Conservation (phyloP, 2,113 vertebrate species). For the Microcebus tavaratra region DNA sequence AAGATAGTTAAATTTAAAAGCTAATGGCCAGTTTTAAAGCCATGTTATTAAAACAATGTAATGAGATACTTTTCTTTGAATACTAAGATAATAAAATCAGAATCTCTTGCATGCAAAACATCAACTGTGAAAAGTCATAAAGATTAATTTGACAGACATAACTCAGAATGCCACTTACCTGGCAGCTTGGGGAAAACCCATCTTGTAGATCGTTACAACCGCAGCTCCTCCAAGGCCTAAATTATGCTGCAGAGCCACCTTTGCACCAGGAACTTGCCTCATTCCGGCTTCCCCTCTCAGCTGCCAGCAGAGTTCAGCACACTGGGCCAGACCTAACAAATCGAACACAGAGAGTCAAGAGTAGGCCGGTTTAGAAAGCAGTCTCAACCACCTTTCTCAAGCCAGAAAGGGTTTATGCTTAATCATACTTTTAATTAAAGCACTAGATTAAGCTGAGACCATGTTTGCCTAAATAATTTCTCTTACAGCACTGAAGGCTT, state of each 20-base stretch:
- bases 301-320: conserved; percentile 98
- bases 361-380: neutral
- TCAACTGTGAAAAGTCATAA: neutral
- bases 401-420: neutral
- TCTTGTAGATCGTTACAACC: conserved; percentile 91
- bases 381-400: neutral
- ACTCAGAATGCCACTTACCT: conserved; percentile 55
- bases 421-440: neutral
- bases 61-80: neutral
- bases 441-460: neutral
- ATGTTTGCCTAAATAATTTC: neutral
- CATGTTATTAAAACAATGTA: neutral
- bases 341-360: conserved; percentile 59
- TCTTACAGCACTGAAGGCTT: neutral
- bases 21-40: neutral
- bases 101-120: neutral
- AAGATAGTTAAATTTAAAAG: neutral
- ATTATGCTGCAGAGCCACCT: conserved; percentile 95
- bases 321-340: conserved; percentile 95
- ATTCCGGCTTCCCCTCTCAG: conserved; percentile 92
- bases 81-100: conserved; percentile 4
- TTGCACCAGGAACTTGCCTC: conserved; percentile 92
- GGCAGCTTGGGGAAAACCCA: conserved; percentile 90
- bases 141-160: neutral
- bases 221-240: conserved; percentile 94